A percentile compares a stretch with the other conserved stretches of the same genome.
Conservation (phyloP, 2,113 vertebrate genomes). For the Chitala chitala region DNA sequence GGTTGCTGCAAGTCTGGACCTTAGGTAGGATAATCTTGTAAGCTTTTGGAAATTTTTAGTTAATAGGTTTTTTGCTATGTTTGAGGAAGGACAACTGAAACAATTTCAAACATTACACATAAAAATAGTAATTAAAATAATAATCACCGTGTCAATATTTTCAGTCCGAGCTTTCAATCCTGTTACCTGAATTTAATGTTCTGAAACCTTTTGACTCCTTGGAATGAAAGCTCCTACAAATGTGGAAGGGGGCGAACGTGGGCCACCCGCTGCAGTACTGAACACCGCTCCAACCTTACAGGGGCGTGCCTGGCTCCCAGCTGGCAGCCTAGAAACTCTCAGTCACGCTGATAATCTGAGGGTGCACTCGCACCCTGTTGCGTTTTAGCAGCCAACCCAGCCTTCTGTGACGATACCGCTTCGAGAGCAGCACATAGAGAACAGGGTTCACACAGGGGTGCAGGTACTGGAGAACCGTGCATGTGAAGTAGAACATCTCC, state of each 20-base stretch:
- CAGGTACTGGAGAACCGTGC: slow-evolving; percentile 58
- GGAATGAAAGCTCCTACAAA: too few species aligned
- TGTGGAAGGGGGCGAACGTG: not conserved
- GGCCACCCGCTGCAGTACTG: not conserved
- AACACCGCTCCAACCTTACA: not conserved
- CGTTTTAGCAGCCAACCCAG: slow-evolving; percentile 46
- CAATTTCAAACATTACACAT: too few species aligned
- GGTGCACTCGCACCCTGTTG: slow-evolving; percentile 50
- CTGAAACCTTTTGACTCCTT: too few species aligned
- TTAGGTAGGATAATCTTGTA: too few species aligned
- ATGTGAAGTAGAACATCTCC: slow-evolving; percentile 61
- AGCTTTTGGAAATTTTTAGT: not conserved
- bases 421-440: slow-evolving; percentile 58
- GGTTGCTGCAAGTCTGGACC: too few species aligned
- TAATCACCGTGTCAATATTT: too few species aligned
- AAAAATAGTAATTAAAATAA: not conserved
- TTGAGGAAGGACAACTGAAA: too few species aligned
- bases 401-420: slow-evolving; percentile 50
- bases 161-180: too few species aligned
- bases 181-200: too few species aligned
- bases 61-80: not conserved
- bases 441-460: slow-evolving; percentile 54
- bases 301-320: not conserved
- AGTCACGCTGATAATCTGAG: slow-evolving; percentile 45
- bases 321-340: slow-evolving; percentile 45